Evolutionary conservation across 1,140 invertebrate genomes (phyloP), one percentile per base, ranked within the genome.

Genomic region (Orius laevigatus): DNA sequence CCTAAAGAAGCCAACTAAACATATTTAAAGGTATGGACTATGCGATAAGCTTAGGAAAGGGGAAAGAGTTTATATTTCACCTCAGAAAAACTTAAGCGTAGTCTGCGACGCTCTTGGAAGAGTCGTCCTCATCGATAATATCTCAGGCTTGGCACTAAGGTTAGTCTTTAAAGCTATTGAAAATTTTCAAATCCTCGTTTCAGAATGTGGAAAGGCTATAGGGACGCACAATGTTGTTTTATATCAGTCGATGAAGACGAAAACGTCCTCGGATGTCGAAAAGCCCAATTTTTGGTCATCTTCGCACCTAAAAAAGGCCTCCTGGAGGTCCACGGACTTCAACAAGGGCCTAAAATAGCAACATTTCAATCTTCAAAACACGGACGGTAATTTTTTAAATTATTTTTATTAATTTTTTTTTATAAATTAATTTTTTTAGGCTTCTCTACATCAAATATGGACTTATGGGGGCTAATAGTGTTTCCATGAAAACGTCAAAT

Each of bases 141-240:
- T 70, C 33, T 76, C 73, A 58, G 85, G 88, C 6, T 71, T 84
- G 46, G 78, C 81, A 14, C 62, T 94, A 14, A 71, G 92, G 90
- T 72, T n/a, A 58, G 25, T 12, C 45, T 42, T 2, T n/a, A n/a
- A n/a, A n/a, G n/a, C n/a, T n/a, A n/a, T n/a, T n/a, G n/a, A n/a
- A n/a, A n/a, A n/a, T 31, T 2, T 32, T 47, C 20, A 32, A n/a
- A n/a, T n/a, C n/a, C n/a, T n/a, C n/a, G n/a, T 57, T 58, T 19
- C 45, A 60, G 58, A 43, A 57, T 55, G 53, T 59, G 55, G 57
- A 43, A 57, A 70, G 71, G 74, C 8, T 96, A 93, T 62, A 69
- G 91, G 49, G 84, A 95, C 66, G 89, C 91, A 6, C 85, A 95
- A 60, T 89, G 84, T 66, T 81, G 80, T 5, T 97, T 92, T 78